A percentile compares a stretch with the other conserved stretches of the same genome.
These are phyloP conservation scores for Barbus barbus DNA, from an alignment of 2,113 vertebrate species.

Conservation along the genomic window DNA sequence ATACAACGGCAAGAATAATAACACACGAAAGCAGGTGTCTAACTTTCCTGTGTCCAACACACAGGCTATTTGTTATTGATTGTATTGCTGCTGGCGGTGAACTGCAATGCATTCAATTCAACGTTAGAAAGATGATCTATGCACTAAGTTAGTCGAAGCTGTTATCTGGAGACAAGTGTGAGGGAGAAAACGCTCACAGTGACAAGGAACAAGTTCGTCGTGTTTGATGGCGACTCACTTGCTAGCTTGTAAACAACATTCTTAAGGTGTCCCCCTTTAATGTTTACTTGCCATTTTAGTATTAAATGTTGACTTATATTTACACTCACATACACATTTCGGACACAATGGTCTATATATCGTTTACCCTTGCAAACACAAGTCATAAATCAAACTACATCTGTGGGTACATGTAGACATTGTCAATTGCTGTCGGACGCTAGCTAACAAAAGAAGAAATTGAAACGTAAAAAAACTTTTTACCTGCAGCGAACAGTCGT, in stretches of 20 bases:
- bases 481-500: neutral
- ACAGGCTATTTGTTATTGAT: neutral
- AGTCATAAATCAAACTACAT: neutral
- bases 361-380: neutral
- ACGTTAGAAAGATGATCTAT: neutral
- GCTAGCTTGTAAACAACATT: neutral
- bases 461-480: conserved; percentile 19
- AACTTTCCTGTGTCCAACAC: too few species aligned
- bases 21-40: neutral
- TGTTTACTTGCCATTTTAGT: neutral
- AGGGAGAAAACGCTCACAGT: neutral
- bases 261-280: neutral
- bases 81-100: neutral
- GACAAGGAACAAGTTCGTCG: neutral
- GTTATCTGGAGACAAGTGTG: neutral
- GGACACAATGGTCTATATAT: neutral
- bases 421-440: neutral
- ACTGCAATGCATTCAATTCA: neutral
- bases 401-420: neutral
- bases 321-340: neutral
- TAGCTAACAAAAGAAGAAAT: conserved; percentile 49
- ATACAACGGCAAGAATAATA: neutral
- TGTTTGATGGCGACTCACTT: neutral
- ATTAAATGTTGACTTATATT: neutral
- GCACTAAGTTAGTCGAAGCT: neutral